Percentiles rank a stretch among this genome's conserved stretches.
phyloP scores from a whole-genome alignment of 2,797 vertebrate species.

The Perdix hodgsoniae region DNA sequence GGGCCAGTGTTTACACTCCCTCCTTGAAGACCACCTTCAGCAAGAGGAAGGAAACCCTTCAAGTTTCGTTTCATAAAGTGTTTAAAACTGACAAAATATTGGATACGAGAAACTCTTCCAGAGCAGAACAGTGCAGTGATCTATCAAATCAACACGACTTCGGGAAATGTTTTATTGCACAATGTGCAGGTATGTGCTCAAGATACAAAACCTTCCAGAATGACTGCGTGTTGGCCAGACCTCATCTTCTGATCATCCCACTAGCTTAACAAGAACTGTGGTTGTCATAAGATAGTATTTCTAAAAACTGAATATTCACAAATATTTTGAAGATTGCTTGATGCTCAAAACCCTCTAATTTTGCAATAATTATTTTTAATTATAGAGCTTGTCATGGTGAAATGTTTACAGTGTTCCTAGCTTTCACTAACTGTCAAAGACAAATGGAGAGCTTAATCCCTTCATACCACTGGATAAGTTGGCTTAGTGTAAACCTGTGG shows the following conservation, averaged over 20 bases:
- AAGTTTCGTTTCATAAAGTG: background rate
- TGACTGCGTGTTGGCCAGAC: background rate
- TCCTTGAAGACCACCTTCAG: background rate
- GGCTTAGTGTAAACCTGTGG: background rate
- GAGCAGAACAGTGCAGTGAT: background rate
- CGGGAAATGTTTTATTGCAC: background rate
- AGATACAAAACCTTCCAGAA: background rate
- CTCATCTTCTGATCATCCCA: background rate
- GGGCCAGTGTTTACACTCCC: fast-evolving
- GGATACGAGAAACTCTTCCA: background rate
- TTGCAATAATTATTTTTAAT: slow-evolving; percentile 20
- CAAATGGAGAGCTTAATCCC: background rate
- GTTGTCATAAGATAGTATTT: background rate
- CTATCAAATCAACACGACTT: background rate
- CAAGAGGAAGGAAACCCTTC: background rate
- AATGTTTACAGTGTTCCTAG: background rate
- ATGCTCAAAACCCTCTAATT: background rate
- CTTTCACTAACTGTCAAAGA: background rate
- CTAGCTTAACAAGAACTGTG: background rate
- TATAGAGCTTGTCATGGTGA: background rate
- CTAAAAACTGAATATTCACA: background rate
- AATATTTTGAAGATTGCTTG: background rate
- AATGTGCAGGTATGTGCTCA: fast-evolving
- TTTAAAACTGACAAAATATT: background rate
- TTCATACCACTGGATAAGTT: background rate